Evolutionary conservation across 2,113 vertebrate genomes (phyloP).

Genomic region (Thermophis baileyi): DNA sequence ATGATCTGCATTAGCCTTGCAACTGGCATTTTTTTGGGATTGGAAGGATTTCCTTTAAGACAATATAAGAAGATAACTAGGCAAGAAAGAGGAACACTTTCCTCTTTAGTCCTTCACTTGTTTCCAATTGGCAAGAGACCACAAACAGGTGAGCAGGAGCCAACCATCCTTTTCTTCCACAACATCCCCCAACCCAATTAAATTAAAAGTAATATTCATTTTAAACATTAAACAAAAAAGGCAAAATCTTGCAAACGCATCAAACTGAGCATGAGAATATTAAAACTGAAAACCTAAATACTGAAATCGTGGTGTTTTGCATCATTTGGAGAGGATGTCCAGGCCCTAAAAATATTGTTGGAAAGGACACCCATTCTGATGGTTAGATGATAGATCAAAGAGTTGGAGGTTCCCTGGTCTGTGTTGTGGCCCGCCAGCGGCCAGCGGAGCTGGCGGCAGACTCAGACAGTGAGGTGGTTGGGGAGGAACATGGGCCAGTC

Average conservation of each 20-base stretch:
- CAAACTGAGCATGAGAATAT: neutral
- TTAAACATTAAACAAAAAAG: neutral
- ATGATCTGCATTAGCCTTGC: neutral
- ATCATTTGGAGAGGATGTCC: neutral
- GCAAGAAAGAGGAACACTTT: neutral
- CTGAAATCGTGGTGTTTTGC: neutral
- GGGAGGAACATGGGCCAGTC: too few species aligned
- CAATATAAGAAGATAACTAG: neutral
- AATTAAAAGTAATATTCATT: neutral
- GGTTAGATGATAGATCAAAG: neutral
- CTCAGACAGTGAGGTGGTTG: too few species aligned
- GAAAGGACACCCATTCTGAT: neutral
- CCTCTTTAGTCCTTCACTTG: neutral
- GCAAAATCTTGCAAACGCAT: neutral
- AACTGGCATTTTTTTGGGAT: neutral
- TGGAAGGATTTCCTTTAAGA: neutral
- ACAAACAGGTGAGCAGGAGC: neutral
- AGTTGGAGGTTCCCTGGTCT: too few species aligned
- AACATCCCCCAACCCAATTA: neutral
- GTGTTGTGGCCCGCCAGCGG: too few species aligned
- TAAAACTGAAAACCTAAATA: neutral
- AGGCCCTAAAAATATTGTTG: neutral
- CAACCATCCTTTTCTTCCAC: neutral
- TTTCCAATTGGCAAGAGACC: neutral
- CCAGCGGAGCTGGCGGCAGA: too few species aligned